phyloP scores from a whole-genome alignment of 1,140 invertebrate genomes.

The Aricia agestis region DNA sequence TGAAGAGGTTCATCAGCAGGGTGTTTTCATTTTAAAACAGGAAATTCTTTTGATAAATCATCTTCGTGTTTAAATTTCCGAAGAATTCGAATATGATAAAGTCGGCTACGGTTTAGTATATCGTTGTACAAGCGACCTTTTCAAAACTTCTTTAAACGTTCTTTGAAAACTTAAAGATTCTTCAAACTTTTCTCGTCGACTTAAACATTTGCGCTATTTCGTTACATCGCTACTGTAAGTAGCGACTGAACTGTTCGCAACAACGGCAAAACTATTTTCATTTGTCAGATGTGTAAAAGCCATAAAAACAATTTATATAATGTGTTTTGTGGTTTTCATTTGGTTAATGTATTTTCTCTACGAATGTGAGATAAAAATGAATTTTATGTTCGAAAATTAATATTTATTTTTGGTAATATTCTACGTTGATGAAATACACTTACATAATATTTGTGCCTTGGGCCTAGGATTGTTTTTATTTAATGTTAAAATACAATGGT shows the following conservation, averaged over 20 bases:
- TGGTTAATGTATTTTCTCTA: conserved; percentile 1
- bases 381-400: neutral
- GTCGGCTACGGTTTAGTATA: neutral
- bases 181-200: neutral
- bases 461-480: no score
- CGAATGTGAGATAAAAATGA: neutral
- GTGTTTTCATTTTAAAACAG: neutral
- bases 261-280: neutral
- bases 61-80: no score
- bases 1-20: neutral
- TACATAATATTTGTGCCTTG: no score
- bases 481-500: no score
- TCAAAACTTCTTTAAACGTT: neutral
- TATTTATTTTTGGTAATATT: neutral
- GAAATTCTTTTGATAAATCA: no score
- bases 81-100: neutral
- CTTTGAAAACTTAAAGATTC: neutral
- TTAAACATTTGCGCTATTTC: conserved; percentile 1
- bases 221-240: neutral
- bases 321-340: conserved; percentile 6
- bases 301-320: conserved; percentile 10
- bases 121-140: neutral
- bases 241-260: neutral
- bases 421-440: neutral
- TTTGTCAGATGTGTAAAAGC: neutral